Percentiles rank a stretch among this genome's conserved stretches.
Evolutionary conservation across 2,797 vertebrate species (phyloP).

Genomic region (Lagorchestes hirsutus): DNA sequence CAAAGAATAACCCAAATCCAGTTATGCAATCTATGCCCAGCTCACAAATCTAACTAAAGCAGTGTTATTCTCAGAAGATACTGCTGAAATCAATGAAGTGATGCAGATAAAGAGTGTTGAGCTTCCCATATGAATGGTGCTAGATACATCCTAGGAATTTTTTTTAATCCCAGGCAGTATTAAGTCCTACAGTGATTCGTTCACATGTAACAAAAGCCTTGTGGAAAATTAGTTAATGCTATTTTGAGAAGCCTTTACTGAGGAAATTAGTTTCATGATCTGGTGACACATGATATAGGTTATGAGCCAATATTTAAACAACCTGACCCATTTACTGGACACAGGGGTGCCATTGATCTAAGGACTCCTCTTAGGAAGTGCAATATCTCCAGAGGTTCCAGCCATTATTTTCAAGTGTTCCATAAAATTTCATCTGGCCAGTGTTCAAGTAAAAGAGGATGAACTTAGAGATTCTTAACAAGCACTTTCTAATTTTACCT

Average conservation of each 20-base stretch:
- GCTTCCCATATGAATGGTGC: constrained; percentile 4
- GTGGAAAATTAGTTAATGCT: constrained; percentile 35
- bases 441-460: neutral
- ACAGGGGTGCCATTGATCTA: constrained; percentile 16
- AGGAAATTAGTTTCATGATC: constrained; percentile 58
- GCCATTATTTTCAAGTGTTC: neutral
- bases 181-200: neutral
- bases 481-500: neutral
- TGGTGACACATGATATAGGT: constrained; percentile 28
- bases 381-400: constrained; percentile 12
- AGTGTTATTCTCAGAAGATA: neutral
- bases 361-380: constrained; percentile 17
- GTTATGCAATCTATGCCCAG: neutral
- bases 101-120: constrained; percentile 8
- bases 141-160: constrained; percentile 21
- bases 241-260: constrained; percentile 52
- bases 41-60: neutral
- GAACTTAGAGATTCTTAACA: neutral
- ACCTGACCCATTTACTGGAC: neutral
- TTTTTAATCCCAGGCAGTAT: neutral
- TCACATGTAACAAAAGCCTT: constrained; percentile 10
- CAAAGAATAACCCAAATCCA: neutral
- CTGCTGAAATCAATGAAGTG: constrained; percentile 51
- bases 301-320: constrained; percentile 36
- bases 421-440: constrained; percentile 28